Evolutionary conservation across 2,797 vertebrate genomes (phyloP), one percentile per base, ranked within the genome.

Genomic region (Anas flavirostris): DNA sequence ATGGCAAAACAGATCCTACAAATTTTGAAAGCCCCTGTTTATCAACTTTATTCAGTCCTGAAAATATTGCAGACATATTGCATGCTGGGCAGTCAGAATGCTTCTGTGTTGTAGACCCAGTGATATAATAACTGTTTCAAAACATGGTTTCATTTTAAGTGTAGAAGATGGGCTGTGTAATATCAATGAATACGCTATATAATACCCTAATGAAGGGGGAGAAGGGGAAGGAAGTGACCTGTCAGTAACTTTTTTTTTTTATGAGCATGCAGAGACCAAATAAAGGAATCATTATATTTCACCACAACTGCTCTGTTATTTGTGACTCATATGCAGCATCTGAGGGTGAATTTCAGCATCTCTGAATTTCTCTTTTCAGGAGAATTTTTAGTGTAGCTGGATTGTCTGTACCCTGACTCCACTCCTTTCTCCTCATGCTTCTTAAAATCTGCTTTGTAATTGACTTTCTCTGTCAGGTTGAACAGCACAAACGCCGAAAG

Each of bases 321-420:
- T 9, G 2, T 48, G 14, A 31, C 26, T 66, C 3, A 0, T 14
- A 5, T 29, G 33, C 8, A 50, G 23, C 11, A 5, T 33, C 15
- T 63, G 37, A 52, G 21, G 16, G 10, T 62, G 46, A 62, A 44
- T 77, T 70, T 70, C 6, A 28, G 19, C 39, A 31, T 59, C n/a
- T 59, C 19, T 11, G 10, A 52, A 52, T 35, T 78, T 81, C 8
- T 81, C 14, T 76, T 28, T 55, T 75, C 25, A 35, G 21, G 31
- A 43, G 67, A 55, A 14, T 0, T 43, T 78, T 64, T 17, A 33
- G 17, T 73, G 37, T 50, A 78, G 16, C 12, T 67, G 5, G 18
- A 21, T 21, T 16, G 3, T n/a, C 2, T 50, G 39, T 68, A 22
- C 28, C 25, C 60, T 75, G 31, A 15, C 29, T 74, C 8, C 19